phyloP scores from a whole-genome alignment of 2,797 vertebrate genomes.

The Artibeus lituratus region DNA sequence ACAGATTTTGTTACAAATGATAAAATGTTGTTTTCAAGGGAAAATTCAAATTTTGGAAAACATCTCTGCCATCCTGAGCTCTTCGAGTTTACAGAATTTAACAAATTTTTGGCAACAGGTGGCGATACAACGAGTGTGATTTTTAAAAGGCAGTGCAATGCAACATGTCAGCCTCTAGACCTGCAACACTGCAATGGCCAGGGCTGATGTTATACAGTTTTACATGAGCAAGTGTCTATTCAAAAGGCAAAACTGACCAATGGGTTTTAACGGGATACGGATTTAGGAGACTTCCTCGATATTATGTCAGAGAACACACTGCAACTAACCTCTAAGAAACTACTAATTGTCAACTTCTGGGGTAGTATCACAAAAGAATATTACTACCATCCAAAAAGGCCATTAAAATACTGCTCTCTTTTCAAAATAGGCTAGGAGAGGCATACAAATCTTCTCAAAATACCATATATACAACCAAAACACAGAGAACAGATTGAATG shows the following conservation, averaged over 20 bases:
- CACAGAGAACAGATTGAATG: not conserved
- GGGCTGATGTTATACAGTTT: not conserved
- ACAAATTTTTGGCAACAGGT: not conserved
- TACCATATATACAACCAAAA: not conserved
- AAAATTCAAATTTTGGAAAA: conserved; percentile 3
- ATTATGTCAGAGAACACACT: not conserved
- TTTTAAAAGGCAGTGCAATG: not conserved
- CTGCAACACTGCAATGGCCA: not conserved
- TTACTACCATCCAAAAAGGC: not conserved
- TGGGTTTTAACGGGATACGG: not conserved
- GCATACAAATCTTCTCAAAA: not conserved
- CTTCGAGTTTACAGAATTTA: not conserved
- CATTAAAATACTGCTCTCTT: not conserved
- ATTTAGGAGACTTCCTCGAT: not conserved
- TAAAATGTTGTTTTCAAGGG: not conserved
- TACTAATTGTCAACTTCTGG: not conserved
- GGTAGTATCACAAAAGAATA: not conserved
- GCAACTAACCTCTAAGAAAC: not conserved
- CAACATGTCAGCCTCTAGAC: not conserved
- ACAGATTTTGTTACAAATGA: not conserved
- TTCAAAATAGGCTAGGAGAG: not conserved
- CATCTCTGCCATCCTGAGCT: not conserved
- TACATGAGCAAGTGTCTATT: not conserved
- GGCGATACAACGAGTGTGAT: not conserved
- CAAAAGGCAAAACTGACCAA: not conserved